Conservation (phyloP, 2,797 vertebrate species). For the Crypturellus tataupa region DNA sequence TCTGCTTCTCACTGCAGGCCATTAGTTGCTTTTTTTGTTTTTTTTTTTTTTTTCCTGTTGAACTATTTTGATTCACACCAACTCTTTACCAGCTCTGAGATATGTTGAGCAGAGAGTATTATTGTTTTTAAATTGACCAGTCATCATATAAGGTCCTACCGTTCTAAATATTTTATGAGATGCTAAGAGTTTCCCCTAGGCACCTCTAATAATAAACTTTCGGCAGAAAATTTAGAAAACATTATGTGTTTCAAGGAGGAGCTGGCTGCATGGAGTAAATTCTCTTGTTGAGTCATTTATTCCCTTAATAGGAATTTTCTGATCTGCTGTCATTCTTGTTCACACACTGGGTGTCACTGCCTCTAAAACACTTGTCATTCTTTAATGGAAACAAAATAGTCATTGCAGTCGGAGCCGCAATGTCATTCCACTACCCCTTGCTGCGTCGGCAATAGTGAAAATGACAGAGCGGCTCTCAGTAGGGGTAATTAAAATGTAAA, state of each 20-base stretch:
- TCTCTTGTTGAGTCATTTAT: constrained; percentile 85
- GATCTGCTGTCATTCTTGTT: constrained; percentile 87
- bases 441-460: constrained; percentile 87
- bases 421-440: constrained; percentile 87
- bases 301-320: constrained; percentile 88
- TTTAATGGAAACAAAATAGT: constrained; percentile 89
- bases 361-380: constrained; percentile 89
- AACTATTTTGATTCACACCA: neutral
- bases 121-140: constrained; percentile 74
- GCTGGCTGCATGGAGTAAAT: constrained; percentile 72
- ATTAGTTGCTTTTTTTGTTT: neutral
- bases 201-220: constrained; percentile 78
- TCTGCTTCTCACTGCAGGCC: neutral
- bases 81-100: neutral
- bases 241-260: constrained; percentile 79
- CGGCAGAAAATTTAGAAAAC: constrained; percentile 74
- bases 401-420: constrained; percentile 84
- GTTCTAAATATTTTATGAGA: constrained; percentile 74
- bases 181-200: constrained; percentile 70
- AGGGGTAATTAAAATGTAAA: constrained; percentile 99
- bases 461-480: constrained; percentile 90
- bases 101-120: constrained; percentile 39
- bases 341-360: constrained; percentile 84
- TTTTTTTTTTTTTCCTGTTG: neutral
- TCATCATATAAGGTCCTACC: constrained; percentile 51